Evolutionary conservation across 2,797 vertebrate species (phyloP).

Genomic region (Sphaeramia orbicularis): DNA sequence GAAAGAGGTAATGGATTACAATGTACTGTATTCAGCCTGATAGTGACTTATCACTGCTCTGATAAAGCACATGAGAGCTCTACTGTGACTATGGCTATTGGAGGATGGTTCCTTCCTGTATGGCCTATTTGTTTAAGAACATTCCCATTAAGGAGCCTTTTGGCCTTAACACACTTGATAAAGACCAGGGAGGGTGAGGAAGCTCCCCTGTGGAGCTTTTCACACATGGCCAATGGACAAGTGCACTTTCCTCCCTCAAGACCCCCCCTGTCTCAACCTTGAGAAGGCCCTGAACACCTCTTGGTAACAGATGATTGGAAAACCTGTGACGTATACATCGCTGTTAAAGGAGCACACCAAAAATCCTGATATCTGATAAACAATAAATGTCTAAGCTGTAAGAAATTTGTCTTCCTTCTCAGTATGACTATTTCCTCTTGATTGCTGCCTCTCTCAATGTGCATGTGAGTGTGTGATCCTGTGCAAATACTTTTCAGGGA

Average conservation of each 20-base stretch:
- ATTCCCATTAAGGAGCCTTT: constrained; percentile 82
- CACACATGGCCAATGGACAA: constrained; percentile 82
- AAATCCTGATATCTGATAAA: too few relatives aligned
- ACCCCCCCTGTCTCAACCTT: constrained; percentile 53
- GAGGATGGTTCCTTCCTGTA: constrained; percentile 73
- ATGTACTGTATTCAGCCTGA: constrained; percentile 41
- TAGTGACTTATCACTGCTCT: constrained; percentile 54
- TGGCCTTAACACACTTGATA: constrained; percentile 84
- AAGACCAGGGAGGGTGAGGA: constrained; percentile 78
- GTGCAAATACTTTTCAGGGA: constrained; percentile 63
- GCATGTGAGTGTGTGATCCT: constrained; percentile 37
- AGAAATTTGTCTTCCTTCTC: too few relatives aligned
- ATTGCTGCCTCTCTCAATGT: constrained; percentile 25
- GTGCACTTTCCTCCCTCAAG: constrained; percentile 67
- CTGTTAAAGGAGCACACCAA: too few relatives aligned
- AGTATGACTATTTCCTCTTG: not conserved
- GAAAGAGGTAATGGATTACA: not conserved
- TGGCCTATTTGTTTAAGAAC: constrained; percentile 79
- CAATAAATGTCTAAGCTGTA: too few relatives aligned
- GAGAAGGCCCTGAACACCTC: constrained; percentile 9
- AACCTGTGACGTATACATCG: too few relatives aligned
- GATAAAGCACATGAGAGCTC: constrained; percentile 56
- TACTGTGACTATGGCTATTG: constrained; percentile 32
- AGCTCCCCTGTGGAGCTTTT: constrained; percentile 85
- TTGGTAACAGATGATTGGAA: too few relatives aligned